Evolutionary conservation across 2,888 invertebrate species (phyloP).

Genomic region (Bombylius major): DNA sequence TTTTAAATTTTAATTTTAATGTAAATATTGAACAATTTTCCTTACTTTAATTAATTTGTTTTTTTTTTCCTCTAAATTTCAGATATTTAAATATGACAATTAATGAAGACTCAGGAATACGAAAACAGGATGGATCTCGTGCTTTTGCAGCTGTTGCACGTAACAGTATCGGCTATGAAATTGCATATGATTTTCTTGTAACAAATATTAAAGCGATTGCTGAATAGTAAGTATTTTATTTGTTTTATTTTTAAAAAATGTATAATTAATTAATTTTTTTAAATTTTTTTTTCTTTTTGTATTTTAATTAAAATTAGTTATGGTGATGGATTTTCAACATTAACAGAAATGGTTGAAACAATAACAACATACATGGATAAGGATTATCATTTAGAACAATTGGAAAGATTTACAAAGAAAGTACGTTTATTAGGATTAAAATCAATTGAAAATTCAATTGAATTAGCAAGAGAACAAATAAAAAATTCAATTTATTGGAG

Average conservation of each 20-base stretch:
- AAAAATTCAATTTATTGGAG: constrained; percentile 37
- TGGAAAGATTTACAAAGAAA: constrained; percentile 27
- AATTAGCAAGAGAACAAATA: constrained; percentile 33
- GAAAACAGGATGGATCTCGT: constrained; percentile 47
- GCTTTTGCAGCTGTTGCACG: constrained; percentile 45
- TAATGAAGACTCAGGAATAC: constrained; percentile 40
- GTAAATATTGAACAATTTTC: too few species aligned
- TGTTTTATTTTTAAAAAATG: background rate
- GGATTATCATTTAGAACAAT: constrained; percentile 34
- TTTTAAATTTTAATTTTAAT: too few species aligned
- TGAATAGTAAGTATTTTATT: constrained; percentile 30
- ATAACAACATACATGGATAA: constrained; percentile 43
- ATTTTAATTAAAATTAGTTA: constrained; percentile 27
- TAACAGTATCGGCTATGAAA: constrained; percentile 44
- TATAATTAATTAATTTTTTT: background rate
- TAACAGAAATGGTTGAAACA: constrained; percentile 41
- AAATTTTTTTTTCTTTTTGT: background rate
- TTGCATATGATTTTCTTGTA: constrained; percentile 45
- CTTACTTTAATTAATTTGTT: too few species aligned
- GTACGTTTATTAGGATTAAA: constrained; percentile 28
- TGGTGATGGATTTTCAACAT: constrained; percentile 43
- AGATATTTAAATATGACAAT: constrained; percentile 42
- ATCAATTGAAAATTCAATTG: constrained; percentile 29
- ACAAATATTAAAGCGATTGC: constrained; percentile 35
- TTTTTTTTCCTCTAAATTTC: background rate